Evolutionary conservation across 2,113 vertebrate genomes (phyloP).

Genomic region (Paralichthys olivaceus): DNA sequence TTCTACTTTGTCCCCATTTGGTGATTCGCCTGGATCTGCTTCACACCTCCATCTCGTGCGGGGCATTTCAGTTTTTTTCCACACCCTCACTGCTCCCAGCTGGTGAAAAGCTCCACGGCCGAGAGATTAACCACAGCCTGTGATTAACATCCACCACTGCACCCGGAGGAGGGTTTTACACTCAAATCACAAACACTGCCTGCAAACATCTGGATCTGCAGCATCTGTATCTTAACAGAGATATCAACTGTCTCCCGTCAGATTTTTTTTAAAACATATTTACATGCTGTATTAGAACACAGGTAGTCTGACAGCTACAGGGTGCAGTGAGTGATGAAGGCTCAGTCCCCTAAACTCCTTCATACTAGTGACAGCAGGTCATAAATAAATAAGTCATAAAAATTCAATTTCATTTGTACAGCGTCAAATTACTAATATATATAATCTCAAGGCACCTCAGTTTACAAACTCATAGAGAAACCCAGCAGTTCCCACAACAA

Average conservation of each 20-base stretch:
- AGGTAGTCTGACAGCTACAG: not conserved
- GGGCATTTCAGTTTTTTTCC: slow-evolving; percentile 48
- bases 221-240: slow-evolving; percentile 15
- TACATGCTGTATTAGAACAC: not conserved
- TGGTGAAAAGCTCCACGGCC: slow-evolving; percentile 69
- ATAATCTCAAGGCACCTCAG: too few species aligned
- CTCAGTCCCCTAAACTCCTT: not conserved
- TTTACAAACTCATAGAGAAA: too few species aligned
- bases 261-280: not conserved
- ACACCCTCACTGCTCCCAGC: slow-evolving; percentile 62
- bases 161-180: slow-evolving; percentile 36
- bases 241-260: not conserved
- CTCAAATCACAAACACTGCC: slow-evolving; percentile 43
- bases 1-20: slow-evolving; percentile 43
- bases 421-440: too few species aligned
- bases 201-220: slow-evolving; percentile 17
- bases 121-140: slow-evolving; percentile 72
- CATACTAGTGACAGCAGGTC: not conserved
- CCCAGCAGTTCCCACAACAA: too few species aligned
- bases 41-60: slow-evolving; percentile 57
- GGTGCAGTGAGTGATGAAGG: not conserved
- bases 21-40: slow-evolving; percentile 61
- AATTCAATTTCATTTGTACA: too few species aligned
- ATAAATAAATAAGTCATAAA: not conserved
- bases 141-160: slow-evolving; percentile 69